phyloP scores from a whole-genome alignment of 2,888 invertebrate species.

The Drosophila setosimentum region DNA sequence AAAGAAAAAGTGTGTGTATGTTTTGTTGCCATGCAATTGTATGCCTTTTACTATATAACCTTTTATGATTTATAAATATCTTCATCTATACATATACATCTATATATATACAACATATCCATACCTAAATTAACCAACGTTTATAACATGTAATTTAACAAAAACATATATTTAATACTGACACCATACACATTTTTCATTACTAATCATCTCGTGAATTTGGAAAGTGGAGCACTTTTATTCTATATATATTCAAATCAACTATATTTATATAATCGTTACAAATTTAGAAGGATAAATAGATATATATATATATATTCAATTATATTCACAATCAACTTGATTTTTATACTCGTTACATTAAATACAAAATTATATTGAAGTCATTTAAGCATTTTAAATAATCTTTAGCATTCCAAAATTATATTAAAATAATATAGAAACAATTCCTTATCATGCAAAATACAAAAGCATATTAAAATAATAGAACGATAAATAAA shows the following conservation, averaged over 20 bases:
- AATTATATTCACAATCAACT: neutral
- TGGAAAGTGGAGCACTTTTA: neutral
- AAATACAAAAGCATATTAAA: neutral
- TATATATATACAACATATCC: slow-evolving; percentile 11
- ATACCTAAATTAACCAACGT: slow-evolving; percentile 10
- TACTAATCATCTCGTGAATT: slow-evolving; percentile 32
- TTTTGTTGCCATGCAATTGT: slow-evolving; percentile 79
- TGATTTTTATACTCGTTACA: neutral
- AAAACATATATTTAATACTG: neutral
- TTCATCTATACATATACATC: slow-evolving; percentile 8
- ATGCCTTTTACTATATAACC: slow-evolving; percentile 70
- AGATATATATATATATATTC: neutral
- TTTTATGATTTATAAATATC: slow-evolving; percentile 47
- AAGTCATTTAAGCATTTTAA: neutral
- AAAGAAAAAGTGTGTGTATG: slow-evolving; percentile 74
- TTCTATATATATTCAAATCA: neutral
- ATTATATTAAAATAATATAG: neutral
- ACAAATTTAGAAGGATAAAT: neutral
- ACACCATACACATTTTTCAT: slow-evolving; percentile 4
- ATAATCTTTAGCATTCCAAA: neutral
- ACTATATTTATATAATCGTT: neutral
- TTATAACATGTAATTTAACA: neutral
- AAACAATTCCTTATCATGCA: no score
- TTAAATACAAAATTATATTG: neutral
- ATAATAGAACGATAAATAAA: no score